These are phyloP conservation scores for Drosophila pullipes DNA, from an alignment of 2,888 invertebrate species.

Conservation along the genomic window DNA sequence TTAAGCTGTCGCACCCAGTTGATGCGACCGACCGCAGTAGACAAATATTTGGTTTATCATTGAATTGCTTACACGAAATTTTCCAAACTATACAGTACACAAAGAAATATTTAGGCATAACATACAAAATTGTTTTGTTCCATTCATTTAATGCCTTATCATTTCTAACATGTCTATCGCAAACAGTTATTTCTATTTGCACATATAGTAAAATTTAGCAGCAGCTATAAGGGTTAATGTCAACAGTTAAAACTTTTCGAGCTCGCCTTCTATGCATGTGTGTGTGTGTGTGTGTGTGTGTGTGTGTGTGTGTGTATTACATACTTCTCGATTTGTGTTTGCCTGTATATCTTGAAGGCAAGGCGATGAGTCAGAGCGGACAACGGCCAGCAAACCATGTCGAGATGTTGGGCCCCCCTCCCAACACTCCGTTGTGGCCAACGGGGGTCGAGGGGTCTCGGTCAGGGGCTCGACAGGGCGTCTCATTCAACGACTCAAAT, in stretches of 20 bases:
- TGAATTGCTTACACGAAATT: slow-evolving; percentile 34
- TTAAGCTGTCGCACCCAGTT: slow-evolving; percentile 12
- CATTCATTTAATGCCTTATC: not conserved
- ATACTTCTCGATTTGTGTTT: slow-evolving; percentile 16
- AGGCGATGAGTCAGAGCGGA: slow-evolving; percentile 46
- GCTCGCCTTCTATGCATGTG: slow-evolving; percentile 3
- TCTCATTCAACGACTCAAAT: slow-evolving; percentile 43
- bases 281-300: not conserved
- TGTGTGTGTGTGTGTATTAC: slow-evolving; percentile 7
- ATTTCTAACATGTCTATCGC: not conserved
- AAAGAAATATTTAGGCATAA: slow-evolving; percentile 4
- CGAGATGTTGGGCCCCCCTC: slow-evolving; percentile 31
- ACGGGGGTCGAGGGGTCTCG: slow-evolving; percentile 21
- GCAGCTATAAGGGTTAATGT: slow-evolving; percentile 32
- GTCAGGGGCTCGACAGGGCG: slow-evolving; percentile 51
- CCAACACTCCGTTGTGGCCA: not conserved
- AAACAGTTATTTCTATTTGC: not conserved
- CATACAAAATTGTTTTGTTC: not conserved
- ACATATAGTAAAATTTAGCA: not conserved
- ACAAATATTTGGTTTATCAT: slow-evolving; percentile 17
- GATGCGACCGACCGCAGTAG: slow-evolving; percentile 3
- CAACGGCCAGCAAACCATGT: slow-evolving; percentile 54
- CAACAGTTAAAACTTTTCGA: slow-evolving; percentile 22
- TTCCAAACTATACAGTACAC: slow-evolving; percentile 4
- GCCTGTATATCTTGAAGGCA: slow-evolving; percentile 17